These are phyloP conservation scores for Macrotus californicus DNA, from an alignment of 2,113 vertebrate species.

Conservation along the genomic window DNA sequence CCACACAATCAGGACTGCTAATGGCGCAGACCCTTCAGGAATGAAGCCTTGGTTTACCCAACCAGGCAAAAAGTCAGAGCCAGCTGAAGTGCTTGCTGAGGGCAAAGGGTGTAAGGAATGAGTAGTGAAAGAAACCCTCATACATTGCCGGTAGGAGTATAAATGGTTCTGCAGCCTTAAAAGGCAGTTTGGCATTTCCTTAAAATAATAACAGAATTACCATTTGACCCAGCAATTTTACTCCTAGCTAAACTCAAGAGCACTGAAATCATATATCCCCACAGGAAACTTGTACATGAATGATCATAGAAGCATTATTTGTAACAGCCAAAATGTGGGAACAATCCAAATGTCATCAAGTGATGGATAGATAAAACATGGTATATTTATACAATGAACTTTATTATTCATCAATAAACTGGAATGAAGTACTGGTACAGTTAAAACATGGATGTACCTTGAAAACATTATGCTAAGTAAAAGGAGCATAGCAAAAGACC, in stretches of 20 bases:
- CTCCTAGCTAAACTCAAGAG: not conserved
- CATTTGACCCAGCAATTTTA: not conserved
- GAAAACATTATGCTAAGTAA: not conserved
- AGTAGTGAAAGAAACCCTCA: not conserved
- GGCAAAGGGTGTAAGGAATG: not conserved
- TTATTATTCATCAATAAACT: not conserved
- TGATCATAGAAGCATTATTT: not conserved
- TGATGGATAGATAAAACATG: not conserved
- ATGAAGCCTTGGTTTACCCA: not conserved
- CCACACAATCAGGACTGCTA: not conserved
- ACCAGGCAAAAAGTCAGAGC: not conserved
- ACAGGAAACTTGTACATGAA: not conserved
- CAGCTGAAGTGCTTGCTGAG: not conserved
- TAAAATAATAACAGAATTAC: not conserved
- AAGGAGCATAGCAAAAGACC: not conserved
- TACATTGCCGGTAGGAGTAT: not conserved
- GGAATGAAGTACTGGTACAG: not conserved
- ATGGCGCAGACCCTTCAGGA: not conserved
- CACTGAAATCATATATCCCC: not conserved
- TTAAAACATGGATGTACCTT: not conserved
- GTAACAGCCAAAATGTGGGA: not conserved
- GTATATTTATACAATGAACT: not conserved
- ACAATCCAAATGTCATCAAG: not conserved
- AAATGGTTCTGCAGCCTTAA: not conserved
- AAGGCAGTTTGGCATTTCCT: not conserved